These are phyloP conservation scores for Fistularia tabacaria DNA, from an alignment of 2,797 vertebrate genomes.

Conservation along the genomic window DNA sequence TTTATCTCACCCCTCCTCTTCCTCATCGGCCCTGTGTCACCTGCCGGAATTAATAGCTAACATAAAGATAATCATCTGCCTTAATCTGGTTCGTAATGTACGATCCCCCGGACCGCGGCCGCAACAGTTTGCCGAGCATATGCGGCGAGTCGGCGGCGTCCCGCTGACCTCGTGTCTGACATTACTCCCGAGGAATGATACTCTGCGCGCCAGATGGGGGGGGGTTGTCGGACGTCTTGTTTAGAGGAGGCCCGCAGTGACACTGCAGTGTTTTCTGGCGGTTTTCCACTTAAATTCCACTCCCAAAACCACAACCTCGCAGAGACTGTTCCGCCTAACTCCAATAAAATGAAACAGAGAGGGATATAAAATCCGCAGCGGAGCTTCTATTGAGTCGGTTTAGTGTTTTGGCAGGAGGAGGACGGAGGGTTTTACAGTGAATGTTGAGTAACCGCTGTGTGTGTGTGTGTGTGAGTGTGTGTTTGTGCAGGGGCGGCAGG, in stretches of 20 bases:
- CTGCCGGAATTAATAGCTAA: slow-evolving; percentile 73
- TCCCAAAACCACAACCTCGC: slow-evolving; percentile 7
- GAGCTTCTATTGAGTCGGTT: background rate
- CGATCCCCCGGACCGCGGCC: slow-evolving; percentile 54
- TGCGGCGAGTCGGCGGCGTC: slow-evolving; percentile 50
- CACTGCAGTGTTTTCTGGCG: slow-evolving; percentile 38
- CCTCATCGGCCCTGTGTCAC: slow-evolving; percentile 28
- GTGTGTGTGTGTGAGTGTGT: no score
- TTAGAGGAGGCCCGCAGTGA: slow-evolving; percentile 34
- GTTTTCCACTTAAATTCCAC: slow-evolving; percentile 11
- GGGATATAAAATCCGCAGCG: no score
- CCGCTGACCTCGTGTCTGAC: slow-evolving; percentile 55
- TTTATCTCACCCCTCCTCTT: slow-evolving; percentile 53
- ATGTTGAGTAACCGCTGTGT: no score
- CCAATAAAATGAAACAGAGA: background rate
- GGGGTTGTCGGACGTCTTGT: slow-evolving; percentile 30
- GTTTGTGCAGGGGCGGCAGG: no score
- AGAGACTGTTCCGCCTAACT: slow-evolving; percentile 4
- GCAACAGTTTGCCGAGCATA: slow-evolving; percentile 71
- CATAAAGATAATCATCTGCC: slow-evolving; percentile 74
- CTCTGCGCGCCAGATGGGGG: slow-evolving; percentile 46
- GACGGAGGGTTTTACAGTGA: no score
- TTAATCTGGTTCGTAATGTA: slow-evolving; percentile 75
- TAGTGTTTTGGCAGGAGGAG: background rate
- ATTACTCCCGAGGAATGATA: slow-evolving; percentile 58